Base-by-base conservation (phyloP, 2,113 vertebrate species). In the Daphoenositta chrysoptera region DNA sequence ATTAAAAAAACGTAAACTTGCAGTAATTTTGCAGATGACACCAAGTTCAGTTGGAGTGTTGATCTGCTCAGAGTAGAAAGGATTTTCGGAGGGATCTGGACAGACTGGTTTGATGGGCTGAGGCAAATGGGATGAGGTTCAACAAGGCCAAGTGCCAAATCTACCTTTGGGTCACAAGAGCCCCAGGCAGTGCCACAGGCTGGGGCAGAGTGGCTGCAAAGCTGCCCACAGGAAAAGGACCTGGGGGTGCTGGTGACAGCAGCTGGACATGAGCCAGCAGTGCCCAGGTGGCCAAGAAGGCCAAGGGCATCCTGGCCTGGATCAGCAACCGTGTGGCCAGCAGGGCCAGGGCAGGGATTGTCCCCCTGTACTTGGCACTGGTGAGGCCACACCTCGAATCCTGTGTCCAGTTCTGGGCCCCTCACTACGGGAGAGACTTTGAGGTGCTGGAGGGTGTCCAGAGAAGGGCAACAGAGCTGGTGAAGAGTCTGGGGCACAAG, bases 311-410 rank as follows among this genome's bases (percentile, higher is more conserved):
- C 53, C 28, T 66, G 28, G 28, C 8, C 53, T 82, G 39, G 6
- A 2, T 4, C 53, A 89, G 61, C n/a, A n/a, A 14, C 0, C 4
- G 51, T 39, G 68, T 28, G 33, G 28, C 10, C 53, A 75, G 33
- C 53, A 73, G 60, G 37, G n/a, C 1, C 39, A 51, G 60, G 51
- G 15, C 39, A 73, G 33, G 24, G 23, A 51, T 21, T 48, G 23
- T 15, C 1, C 10, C 3, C 3, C 13, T 9, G 12, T 1, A 11
- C 28, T 9, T 0, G 0, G 19, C 5, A 24, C 51, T 51, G 33
- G 4, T 1, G 28, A 66, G 33, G 9, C 2, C 2, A 1, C 37
- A n/a, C 1, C 24, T 39, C 1, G 3, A 45, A 9, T 30, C 1
- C 15, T 45, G 15, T 7, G 20, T 5, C 3, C 15, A 14, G 10